Conservation (phyloP, 2,113 vertebrate genomes). For the Athene noctua region DNA sequence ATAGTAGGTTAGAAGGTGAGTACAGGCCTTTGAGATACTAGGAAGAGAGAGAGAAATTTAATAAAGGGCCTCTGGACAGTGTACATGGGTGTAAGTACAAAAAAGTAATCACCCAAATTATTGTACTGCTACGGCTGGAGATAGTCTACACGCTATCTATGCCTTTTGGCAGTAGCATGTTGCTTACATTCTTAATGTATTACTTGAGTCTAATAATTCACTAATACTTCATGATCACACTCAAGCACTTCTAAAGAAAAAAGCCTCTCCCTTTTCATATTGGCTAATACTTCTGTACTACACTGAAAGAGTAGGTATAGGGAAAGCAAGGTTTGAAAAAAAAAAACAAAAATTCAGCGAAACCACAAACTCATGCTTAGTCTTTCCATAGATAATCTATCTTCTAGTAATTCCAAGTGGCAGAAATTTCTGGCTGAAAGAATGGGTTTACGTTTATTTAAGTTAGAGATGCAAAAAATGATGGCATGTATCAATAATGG, state of each 20-base stretch:
- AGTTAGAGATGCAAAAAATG: neutral
- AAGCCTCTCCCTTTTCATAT: fast-evolving
- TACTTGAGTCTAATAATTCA: neutral
- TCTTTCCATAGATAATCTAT: neutral
- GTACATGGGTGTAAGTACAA: neutral
- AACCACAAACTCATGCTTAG: neutral
- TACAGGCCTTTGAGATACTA: neutral
- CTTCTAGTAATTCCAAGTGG: neutral
- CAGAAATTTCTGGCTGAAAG: neutral
- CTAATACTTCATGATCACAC: neutral
- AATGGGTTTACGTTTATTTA: neutral
- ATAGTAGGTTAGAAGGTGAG: neutral
- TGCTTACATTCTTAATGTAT: neutral
- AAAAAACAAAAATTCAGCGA: neutral
- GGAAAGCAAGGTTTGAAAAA: neutral
- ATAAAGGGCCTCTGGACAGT: neutral
- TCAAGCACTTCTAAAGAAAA: neutral
- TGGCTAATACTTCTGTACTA: neutral
- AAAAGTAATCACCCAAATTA: neutral
- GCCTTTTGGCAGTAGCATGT: neutral
- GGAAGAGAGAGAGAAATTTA: neutral
- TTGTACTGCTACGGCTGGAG: neutral
- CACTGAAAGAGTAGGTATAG: neutral
- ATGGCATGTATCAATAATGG: neutral
- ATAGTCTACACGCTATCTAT: neutral